These are phyloP conservation scores for Struthio camelus DNA, from an alignment of 2,113 vertebrate species.

Conservation along the genomic window DNA sequence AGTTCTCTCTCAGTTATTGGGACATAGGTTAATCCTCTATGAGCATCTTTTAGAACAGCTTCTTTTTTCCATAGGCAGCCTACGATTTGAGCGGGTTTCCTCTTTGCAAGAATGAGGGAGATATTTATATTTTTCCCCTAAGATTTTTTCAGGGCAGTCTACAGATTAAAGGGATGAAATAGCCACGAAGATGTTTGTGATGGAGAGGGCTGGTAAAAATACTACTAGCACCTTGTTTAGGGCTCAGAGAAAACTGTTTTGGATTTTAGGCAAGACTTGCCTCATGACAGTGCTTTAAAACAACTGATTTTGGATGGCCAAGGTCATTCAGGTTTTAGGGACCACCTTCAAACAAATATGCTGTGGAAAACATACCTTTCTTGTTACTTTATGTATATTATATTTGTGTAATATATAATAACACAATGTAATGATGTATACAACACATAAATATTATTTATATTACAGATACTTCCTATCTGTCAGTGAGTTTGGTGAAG, in stretches of 20 bases:
- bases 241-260: not conserved
- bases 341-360: not conserved
- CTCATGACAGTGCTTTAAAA: too few species aligned
- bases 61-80: not conserved
- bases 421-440: not conserved
- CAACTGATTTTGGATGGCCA: not conserved
- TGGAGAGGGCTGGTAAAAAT: not conserved
- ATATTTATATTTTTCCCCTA: not conserved
- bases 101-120: not conserved
- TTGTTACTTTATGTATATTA: not conserved
- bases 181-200: not conserved
- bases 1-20: not conserved
- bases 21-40: not conserved
- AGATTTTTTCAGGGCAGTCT: not conserved
- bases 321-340: not conserved
- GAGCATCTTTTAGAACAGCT: not conserved
- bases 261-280: too few species aligned
- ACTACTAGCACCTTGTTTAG: not conserved
- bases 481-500: not conserved
- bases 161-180: fast-evolving
- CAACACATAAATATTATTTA: not conserved
- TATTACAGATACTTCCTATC: not conserved
- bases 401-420: not conserved
- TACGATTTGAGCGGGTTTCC: not conserved
- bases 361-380: not conserved